A percentile compares a stretch with the other conserved stretches of the same genome.
Conservation (phyloP, 2,888 invertebrate species). For the Conchocele bisecta region DNA sequence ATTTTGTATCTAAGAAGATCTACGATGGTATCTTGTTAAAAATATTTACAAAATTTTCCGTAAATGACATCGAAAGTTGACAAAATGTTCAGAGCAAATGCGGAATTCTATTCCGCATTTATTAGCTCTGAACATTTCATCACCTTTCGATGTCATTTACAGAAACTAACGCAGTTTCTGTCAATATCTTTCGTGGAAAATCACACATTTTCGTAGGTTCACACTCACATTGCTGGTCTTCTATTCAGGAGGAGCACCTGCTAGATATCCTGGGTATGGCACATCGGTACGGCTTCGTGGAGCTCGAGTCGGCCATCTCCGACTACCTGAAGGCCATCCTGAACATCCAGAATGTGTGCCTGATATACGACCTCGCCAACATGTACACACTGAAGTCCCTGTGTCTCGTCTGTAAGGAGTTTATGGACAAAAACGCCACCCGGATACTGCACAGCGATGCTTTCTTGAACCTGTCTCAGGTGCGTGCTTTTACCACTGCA, state of each 20-base stretch:
- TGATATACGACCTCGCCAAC: slow-evolving; percentile 96
- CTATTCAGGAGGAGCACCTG: slow-evolving; percentile 83
- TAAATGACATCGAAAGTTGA: too few species aligned
- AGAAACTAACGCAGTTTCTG: too few species aligned
- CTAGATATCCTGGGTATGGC: slow-evolving; percentile 91
- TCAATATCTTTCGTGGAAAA: too few species aligned
- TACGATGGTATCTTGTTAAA: too few species aligned
- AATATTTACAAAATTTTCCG: too few species aligned
- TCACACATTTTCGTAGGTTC: too few species aligned
- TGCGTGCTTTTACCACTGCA: slow-evolving; percentile 84
- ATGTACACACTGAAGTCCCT: slow-evolving; percentile 86
- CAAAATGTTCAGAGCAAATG: too few species aligned
- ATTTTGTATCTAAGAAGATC: too few species aligned
- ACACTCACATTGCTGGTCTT: too few species aligned
- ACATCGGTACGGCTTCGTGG: slow-evolving; percentile 97
- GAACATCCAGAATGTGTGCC: slow-evolving; percentile 94
- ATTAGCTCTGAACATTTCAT: too few species aligned
- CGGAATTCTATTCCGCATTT: too few species aligned
- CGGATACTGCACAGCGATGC: slow-evolving; percentile 93
- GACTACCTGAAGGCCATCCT: slow-evolving; percentile 95
- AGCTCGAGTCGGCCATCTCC: slow-evolving; percentile 95
- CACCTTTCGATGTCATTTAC: too few species aligned
- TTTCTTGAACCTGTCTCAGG: slow-evolving; percentile 92
- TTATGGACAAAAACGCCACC: slow-evolving; percentile 94
- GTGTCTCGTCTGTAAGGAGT: slow-evolving; percentile 92